Conservation (phyloP, 1,140 invertebrate genomes). For the Luehdorfia chinensis region DNA sequence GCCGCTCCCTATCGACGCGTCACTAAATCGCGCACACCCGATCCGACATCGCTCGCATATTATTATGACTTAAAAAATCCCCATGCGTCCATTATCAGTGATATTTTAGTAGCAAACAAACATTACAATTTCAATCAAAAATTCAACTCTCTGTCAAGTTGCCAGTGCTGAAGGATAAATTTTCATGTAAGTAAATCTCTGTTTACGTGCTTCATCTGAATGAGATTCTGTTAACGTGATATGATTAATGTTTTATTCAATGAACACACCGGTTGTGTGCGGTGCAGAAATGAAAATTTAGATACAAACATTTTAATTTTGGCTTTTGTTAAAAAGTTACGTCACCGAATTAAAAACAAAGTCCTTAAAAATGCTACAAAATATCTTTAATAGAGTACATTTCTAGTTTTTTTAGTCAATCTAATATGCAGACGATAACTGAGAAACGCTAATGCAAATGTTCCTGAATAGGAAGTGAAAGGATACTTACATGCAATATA, state of each 20-base stretch:
- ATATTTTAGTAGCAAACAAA: conserved; percentile 4
- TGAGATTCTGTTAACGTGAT: neutral
- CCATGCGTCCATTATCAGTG: conserved; percentile 15
- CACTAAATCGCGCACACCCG: conserved; percentile 41
- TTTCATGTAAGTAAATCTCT: conserved; percentile 15
- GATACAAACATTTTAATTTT: no score
- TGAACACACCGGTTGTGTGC: neutral
- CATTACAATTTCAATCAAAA: neutral
- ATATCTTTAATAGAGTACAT: no score
- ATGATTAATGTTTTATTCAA: conserved; percentile 1
- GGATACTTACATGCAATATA: no score
- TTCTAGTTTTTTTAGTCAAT: no score
- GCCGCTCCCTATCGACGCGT: conserved; percentile 35
- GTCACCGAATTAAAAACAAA: no score
- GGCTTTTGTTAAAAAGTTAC: no score
- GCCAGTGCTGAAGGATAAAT: neutral
- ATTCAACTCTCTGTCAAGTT: neutral
- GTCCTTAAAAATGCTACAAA: no score
- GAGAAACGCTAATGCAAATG: no score
- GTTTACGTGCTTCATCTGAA: conserved; percentile 1
- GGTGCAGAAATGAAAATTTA: no score
- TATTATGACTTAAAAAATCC: conserved; percentile 29
- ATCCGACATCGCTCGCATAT: conserved; percentile 29
- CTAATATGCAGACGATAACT: no score
- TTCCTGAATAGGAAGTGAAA: no score